Evolutionary conservation across 1,140 invertebrate species (phyloP), one percentile per base, ranked within the genome.

Genomic region (Ostrea edulis): DNA sequence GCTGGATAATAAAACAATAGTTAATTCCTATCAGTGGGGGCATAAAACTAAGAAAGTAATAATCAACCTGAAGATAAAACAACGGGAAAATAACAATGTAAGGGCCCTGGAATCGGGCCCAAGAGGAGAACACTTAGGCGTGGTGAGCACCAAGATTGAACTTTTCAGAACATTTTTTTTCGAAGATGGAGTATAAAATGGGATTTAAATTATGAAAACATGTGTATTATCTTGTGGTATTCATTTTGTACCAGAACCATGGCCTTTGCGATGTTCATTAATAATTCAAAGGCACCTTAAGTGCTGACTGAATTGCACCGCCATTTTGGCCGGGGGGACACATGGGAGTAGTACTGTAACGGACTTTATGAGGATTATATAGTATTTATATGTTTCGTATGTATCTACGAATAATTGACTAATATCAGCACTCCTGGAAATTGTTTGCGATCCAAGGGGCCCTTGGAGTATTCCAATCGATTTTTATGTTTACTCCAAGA

Each of bases 61-160:
- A 77, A 77, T 77, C 68, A 77, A 77, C 68, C 68, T 77, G 68
- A 77, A 77, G 29, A 77, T 77, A 77, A 77, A 77, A 77, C 68
- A 29, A 62, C 55, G 55, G 68, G 25, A 77, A 77, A 77, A 77
- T 77, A 77, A 77, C 68, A 77, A 35, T 25, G 68, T 77, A 77
- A 25, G 22, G 29, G 68, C 14, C 17, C 55, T 62, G 55, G 12
- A 77, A 77, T 22, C 25, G 17, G n/a, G 17, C 58, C 58, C 58
- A 62, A 77, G 25, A 29, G 68, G 25, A 14, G 22, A 77, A 14
- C 68, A 77, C 68, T 77, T 77, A 8, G 25, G 22, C 14, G 22
- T 29, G 29, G 14, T 29, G 29, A 35, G 25, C 9, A 77, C 25
- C 35, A 77, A 77, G 22, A 22, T 29, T 71, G 9, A 77, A 2